Base-by-base conservation (phyloP, 2,888 invertebrate species). In the Pycnomerus fuliginosus region DNA sequence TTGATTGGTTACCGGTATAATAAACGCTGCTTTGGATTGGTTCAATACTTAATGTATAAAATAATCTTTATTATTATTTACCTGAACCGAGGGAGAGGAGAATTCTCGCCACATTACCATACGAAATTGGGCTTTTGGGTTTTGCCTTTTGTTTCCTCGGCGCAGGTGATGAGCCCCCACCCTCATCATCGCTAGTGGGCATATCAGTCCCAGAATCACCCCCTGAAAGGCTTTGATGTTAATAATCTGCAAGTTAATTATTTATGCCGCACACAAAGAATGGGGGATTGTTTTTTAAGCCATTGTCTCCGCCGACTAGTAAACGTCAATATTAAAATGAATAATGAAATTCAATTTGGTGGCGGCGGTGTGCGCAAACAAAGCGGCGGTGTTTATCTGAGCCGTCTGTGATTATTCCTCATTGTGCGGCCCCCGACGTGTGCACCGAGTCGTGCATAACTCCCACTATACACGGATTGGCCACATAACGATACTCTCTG, bases 241-340 rank as follows among this genome's bases (percentile, higher is more conserved):
- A 20, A 8, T 20, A n/a, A n/a, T 20, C 5, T 20, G 20, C 20
- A 5, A 20, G 5, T 8, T 20, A 20, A 5, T 20, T 5, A 8
- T 20, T 7, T 20, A 20, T 7, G 5, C 5, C 5, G 5, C 5
- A 20, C 5, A 20, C 5, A 20, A 20, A 20, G 8, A 20, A 20
- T 5, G 5, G 20, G 8, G 5, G 20, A 20, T 20, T 5, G 20
- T 5, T 7, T 7, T 20, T 20, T 20, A 20, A 7, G 3, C 44
- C 23, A 50, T 50, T 47, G 47, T 50, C 44, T 44, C 43, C 33
- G 16, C 14, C 30, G 29, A 44, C 40, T 44, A 50, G 37, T 50
- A 47, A 47, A 46, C 35, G 47, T 47, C 50, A 42, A 50, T 50
- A 50, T 50, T 39, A 50, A 50, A 50, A 50, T 50, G 50, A 50